Percentiles rank a stretch among this genome's conserved stretches.
Evolutionary conservation across 2,113 vertebrate species (phyloP).

Genomic region (Amia ocellicauda): DNA sequence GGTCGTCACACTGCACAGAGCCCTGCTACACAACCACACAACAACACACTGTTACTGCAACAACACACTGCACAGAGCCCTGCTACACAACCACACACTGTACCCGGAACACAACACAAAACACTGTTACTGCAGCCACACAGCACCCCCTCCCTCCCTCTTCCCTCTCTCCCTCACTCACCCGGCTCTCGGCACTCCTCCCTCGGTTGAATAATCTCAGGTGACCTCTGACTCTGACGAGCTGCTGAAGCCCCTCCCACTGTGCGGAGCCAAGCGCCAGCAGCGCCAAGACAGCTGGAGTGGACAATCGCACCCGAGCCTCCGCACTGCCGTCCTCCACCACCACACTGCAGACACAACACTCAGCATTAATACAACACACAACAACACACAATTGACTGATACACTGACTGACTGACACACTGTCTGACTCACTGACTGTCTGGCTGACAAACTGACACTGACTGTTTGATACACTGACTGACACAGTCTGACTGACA

Average conservation of each 20-base stretch:
- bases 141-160: no score
- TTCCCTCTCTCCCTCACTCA: slow-evolving; percentile 30
- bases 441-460: no score
- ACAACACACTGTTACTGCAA: neutral
- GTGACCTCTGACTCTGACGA: slow-evolving; percentile 62
- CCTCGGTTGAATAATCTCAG: slow-evolving; percentile 58
- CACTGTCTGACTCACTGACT: no score
- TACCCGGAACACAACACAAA: no score
- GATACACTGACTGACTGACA: no score
- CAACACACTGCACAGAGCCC: neutral
- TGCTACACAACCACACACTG: neutral
- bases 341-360: slow-evolving; percentile 52
- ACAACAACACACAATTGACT: slow-evolving; percentile 10
- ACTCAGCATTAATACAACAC: no score
- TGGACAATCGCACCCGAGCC: slow-evolving; percentile 64
- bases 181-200: slow-evolving; percentile 48
- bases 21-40: slow-evolving; percentile 39
- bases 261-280: slow-evolving; percentile 59
- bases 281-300: slow-evolving; percentile 52
- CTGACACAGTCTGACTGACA: neutral
- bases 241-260: slow-evolving; percentile 75
- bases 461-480: slow-evolving; percentile 18
- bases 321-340: slow-evolving; percentile 80
- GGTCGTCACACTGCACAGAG: slow-evolving; percentile 41
- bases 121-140: no score